These are phyloP conservation scores for Drosophila atripex DNA, from an alignment of 2,888 invertebrate genomes.

Conservation along the genomic window DNA sequence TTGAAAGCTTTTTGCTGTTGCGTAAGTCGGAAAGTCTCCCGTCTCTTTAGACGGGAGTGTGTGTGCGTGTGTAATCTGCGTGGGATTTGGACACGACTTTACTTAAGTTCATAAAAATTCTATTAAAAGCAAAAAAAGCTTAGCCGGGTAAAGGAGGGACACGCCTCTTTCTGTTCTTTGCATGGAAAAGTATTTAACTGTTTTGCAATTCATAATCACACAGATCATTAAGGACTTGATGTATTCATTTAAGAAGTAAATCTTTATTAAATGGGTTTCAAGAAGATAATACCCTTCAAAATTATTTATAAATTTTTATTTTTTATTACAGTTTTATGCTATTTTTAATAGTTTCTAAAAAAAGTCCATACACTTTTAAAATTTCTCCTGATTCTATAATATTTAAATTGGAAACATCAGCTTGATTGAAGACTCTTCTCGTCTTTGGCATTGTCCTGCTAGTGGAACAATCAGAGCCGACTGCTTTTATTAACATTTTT, in stretches of 20 bases:
- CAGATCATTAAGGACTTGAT: constrained; percentile 10
- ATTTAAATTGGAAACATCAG: constrained; percentile 15
- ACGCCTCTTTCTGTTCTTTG: constrained; percentile 40
- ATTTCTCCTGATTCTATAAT: background rate
- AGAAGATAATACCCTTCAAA: too few species aligned
- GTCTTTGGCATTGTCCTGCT: constrained; percentile 28
- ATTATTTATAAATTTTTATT: too few species aligned
- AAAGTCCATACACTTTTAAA: too few species aligned
- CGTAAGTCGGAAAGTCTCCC: constrained; percentile 72
- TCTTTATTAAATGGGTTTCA: too few species aligned
- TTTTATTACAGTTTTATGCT: too few species aligned
- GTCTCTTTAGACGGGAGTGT: constrained; percentile 23
- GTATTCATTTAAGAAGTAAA: background rate
- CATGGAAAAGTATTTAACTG: constrained; percentile 31
- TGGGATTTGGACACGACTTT: constrained; percentile 77
- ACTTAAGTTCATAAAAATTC: constrained; percentile 78
- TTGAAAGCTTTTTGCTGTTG: constrained; percentile 78
- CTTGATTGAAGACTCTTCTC: constrained; percentile 29
- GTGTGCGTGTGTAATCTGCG: constrained; percentile 59
- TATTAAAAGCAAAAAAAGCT: constrained; percentile 65
- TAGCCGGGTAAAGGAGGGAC: constrained; percentile 31
- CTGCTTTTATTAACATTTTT: constrained; percentile 74
- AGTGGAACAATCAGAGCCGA: constrained; percentile 61
- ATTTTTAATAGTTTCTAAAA: too few species aligned
- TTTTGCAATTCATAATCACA: constrained; percentile 32